These are phyloP conservation scores for Calosoma granatense DNA, from an alignment of 1,140 invertebrate species.

Conservation along the genomic window DNA sequence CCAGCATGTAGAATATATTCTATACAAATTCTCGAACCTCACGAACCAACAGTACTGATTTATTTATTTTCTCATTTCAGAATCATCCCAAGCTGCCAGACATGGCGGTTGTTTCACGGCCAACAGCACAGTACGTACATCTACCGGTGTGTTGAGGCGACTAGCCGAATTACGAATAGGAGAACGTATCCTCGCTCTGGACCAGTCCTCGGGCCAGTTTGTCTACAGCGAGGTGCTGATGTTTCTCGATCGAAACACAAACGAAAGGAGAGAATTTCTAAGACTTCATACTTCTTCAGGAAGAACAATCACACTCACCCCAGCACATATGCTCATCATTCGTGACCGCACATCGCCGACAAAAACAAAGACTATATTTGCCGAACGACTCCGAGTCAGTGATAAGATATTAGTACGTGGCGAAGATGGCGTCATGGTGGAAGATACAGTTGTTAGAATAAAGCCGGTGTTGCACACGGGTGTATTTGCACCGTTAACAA, in stretches of 20 bases:
- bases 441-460: slow-evolving; percentile 52
- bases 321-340: slow-evolving; percentile 56
- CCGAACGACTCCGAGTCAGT: slow-evolving; percentile 42
- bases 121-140: slow-evolving; percentile 49
- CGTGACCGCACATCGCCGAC: slow-evolving; percentile 38
- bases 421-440: slow-evolving; percentile 36
- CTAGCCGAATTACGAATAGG: slow-evolving; percentile 64
- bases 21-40: too few species aligned
- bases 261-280: slow-evolving; percentile 58
- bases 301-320: slow-evolving; percentile 63
- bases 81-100: slow-evolving; percentile 78
- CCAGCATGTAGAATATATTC: too few species aligned
- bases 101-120: slow-evolving; percentile 74
- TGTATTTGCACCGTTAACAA: slow-evolving; percentile 83
- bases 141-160: slow-evolving; percentile 43
- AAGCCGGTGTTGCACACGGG: slow-evolving; percentile 50
- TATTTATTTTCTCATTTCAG: slow-evolving; percentile 62
- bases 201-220: slow-evolving; percentile 47
- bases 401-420: slow-evolving; percentile 41
- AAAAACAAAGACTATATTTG: slow-evolving; percentile 42
- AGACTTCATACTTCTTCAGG: slow-evolving; percentile 59
- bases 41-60: too few species aligned
- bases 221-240: slow-evolving; percentile 79
- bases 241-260: slow-evolving; percentile 73
- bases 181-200: slow-evolving; percentile 70